Evolutionary conservation across 2,888 invertebrate species (phyloP).

Genomic region (Rotaria macrura): DNA sequence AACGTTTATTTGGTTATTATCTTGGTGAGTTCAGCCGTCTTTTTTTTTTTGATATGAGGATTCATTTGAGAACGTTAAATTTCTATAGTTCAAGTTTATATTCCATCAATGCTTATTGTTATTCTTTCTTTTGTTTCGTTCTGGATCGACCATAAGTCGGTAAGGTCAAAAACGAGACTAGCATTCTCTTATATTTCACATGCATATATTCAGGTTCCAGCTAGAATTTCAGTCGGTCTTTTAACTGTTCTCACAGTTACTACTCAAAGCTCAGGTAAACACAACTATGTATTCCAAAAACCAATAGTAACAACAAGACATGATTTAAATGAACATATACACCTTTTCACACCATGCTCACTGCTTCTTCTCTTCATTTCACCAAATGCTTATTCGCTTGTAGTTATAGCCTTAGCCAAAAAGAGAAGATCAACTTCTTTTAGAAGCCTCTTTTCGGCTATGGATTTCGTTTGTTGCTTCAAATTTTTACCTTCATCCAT

Average conservation of each 20-base stretch:
- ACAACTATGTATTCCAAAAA: not conserved
- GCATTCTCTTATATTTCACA: not conserved
- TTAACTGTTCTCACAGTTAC: constrained; percentile 33
- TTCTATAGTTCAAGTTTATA: constrained; percentile 30
- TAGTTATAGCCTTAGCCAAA: not conserved
- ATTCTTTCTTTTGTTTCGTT: constrained; percentile 33
- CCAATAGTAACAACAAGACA: not conserved
- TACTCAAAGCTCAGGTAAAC: constrained; percentile 34
- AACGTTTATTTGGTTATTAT: constrained; percentile 34
- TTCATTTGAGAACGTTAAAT: not conserved
- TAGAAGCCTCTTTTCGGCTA: not conserved
- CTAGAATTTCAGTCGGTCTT: constrained; percentile 34
- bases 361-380: not conserved
- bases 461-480: not conserved
- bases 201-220: constrained; percentile 24
- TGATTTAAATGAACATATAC: not conserved
- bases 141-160: constrained; percentile 34
- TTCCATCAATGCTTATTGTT: constrained; percentile 30
- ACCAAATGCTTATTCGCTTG: not conserved
- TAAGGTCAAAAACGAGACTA: not conserved
- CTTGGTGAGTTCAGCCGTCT: constrained; percentile 3
- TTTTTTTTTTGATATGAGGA: not conserved
- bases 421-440: not conserved
- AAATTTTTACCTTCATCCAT: not conserved
- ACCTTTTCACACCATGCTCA: not conserved